A percentile compares a stretch with the other conserved stretches of the same genome.
Evolutionary conservation across 2,888 invertebrate genomes (phyloP).

Genomic region (Eupithecia tripunctaria): DNA sequence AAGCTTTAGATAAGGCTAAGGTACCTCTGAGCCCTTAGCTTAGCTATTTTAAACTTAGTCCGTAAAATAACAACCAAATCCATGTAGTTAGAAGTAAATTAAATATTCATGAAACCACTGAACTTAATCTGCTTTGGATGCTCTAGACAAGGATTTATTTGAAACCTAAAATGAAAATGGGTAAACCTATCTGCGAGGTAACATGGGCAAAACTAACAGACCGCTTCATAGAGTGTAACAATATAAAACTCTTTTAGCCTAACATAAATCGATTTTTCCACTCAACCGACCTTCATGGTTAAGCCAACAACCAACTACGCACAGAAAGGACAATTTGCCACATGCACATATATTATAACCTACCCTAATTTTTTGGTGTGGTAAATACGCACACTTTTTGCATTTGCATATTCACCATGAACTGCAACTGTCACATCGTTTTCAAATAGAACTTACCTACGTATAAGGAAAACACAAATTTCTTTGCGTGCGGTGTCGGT

Average conservation of each 20-base stretch:
- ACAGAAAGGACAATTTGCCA: not conserved
- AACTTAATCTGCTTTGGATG: not conserved
- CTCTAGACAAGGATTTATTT: slow-evolving; percentile 4
- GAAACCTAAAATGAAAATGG: not conserved
- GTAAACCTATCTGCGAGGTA: not conserved
- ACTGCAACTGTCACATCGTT: not conserved
- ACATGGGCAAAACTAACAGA: slow-evolving; percentile 21
- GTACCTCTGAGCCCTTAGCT: not conserved
- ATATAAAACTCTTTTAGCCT: slow-evolving; percentile 18
- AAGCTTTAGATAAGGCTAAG: no score
- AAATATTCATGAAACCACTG: slow-evolving; percentile 18
- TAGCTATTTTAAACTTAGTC: not conserved
- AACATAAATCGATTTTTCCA: slow-evolving; percentile 28
- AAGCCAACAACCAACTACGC: slow-evolving; percentile 5
- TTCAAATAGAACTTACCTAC: not conserved
- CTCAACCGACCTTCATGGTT: slow-evolving; percentile 14
- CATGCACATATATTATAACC: not conserved
- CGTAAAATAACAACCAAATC: not conserved
- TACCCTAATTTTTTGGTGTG: not conserved
- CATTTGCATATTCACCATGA: no score
- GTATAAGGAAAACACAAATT: not conserved
- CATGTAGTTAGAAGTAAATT: not conserved
- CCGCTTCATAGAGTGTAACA: slow-evolving; percentile 3
- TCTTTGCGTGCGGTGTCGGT: not conserved
- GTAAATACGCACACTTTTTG: no score